Evolutionary conservation across 2,888 invertebrate genomes (phyloP), one percentile per base, ranked within the genome.

Genomic region (Hydrotaea cyrtoneurina): DNA sequence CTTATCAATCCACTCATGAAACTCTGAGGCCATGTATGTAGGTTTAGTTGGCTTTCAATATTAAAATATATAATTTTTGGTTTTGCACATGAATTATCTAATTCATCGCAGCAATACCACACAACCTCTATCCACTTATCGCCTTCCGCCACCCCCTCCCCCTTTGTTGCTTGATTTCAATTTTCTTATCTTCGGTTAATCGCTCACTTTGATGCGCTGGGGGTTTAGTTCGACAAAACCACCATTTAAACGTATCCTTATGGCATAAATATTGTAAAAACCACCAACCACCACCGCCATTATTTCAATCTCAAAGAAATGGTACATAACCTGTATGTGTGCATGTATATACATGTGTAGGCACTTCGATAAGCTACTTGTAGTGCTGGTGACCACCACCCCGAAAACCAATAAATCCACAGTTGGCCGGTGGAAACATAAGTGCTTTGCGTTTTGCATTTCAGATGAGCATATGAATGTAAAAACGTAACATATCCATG

Each of bases 361-460:
- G 10, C 11, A 31, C 17, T 15, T 17, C 19, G 17, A 17, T 8
- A 7, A 19, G 17, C 57, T 17, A 57, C 19, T 3, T 36, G 4
- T 26, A 31, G n/a, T 26, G 62, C 62, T 15, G 2, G 3, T 7
- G 31, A 4, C 2, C 31, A 57, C 17, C 17, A 17, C 17, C 57
- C 19, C 21, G 0, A 19, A 64, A 62, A 64, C 64, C 64, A 36
- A n/a, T 39, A 19, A 64, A 36, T 36, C 26, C 59, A 31, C 59
- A 26, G 26, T 62, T 62, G 59, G 31, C n/a, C 31, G 1, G 15
- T 26, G 39, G 36, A 64, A 64, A 64, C 31, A 64, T 64, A 64
- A 64, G 64, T 64, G 64, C 31, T 36, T 64, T 64, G 64, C 17
- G 31, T 64, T 64, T 64, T 64, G 19, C 64, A 64, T 64, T 31